Conservation (phyloP, 1,140 invertebrate genomes). For the Acromyrmex heyeri region DNA sequence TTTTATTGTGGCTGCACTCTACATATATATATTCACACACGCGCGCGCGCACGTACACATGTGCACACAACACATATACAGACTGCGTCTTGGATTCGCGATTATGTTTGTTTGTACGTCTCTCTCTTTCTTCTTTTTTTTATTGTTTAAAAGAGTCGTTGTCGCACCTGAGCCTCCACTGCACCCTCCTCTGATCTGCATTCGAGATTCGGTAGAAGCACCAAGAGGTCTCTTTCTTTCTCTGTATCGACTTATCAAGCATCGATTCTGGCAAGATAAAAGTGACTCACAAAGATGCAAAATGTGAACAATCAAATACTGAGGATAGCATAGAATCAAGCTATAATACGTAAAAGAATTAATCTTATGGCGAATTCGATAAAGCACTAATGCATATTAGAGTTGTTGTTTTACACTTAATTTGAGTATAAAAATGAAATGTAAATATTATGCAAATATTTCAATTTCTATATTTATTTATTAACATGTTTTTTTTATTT, state of each 20-base stretch:
- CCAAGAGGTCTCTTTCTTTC: slow-evolving; percentile 73
- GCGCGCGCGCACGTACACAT: not conserved
- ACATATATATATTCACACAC: not conserved
- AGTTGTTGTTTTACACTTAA: no score
- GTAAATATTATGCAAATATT: no score
- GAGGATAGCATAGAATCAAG: not conserved
- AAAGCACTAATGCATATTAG: no score
- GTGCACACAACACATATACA: slow-evolving; percentile 40
- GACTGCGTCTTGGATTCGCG: slow-evolving; percentile 70
- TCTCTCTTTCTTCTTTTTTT: slow-evolving; percentile 48
- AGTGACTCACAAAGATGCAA: not conserved
- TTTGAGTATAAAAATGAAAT: no score
- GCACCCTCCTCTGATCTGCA: slow-evolving; percentile 79
- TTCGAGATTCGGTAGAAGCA: slow-evolving; percentile 78
- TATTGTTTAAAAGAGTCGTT: slow-evolving; percentile 48
- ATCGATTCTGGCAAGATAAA: slow-evolving; percentile 55
- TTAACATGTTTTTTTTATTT: no score
- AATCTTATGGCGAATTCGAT: not conserved
- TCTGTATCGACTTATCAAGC: slow-evolving; percentile 56
- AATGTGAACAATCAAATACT: not conserved
- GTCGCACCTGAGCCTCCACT: slow-evolving; percentile 76
- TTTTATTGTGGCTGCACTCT: no score
- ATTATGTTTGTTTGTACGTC: slow-evolving; percentile 57
- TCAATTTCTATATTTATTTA: no score
- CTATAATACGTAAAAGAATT: not conserved